Evolutionary conservation across 2,888 invertebrate genomes (phyloP), one percentile per base, ranked within the genome.

Genomic region (Xanthia togata): DNA sequence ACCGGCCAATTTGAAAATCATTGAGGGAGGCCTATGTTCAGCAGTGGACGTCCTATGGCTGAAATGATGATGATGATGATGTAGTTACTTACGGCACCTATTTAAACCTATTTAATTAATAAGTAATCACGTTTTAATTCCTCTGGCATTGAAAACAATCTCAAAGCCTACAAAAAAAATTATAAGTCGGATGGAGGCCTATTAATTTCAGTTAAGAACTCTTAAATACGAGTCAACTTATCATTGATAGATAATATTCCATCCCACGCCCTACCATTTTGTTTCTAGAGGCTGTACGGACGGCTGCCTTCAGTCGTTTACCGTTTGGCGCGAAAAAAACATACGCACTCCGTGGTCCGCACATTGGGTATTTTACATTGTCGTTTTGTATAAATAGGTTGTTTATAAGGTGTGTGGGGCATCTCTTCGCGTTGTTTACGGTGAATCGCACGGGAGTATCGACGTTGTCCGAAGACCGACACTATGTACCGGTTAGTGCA

Each of bases 401-500:
- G 90, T 92, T 91, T 94, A 94, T 93, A 95, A 95, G 92, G 91
- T 90, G 89, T 90, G 89, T 90, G 90, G 87, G 85, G 87, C 90
- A 89, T 89, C 92, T 92, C 88, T 80, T 76, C 87, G 79, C 86
- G 81, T 89, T 91, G 90, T 91, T 88, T 90, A 91, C 86, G 82
- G 88, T 90, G 91, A 89, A 87, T 82, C 89, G 86, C 86, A 88
- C 87, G 90, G 88, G 90, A 87, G 90, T 82, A 63, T 79, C 57
- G 85, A 84, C 85, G 89, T 85, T 86, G 63, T 71, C 73, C 86
- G 79, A 82, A 80, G 85, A 63, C 55, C 84, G 78, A 79, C 81
- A 86, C 85, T 81, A 94, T 96, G 95, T 94, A 94, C 94, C 94
- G 96, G 96, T 96, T 91, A 96, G 96, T 95, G 86, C 71, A 73